Evolutionary conservation across 2,888 invertebrate genomes (phyloP), one percentile per base, ranked within the genome.

Genomic region (Zaprionus bogoriensis): DNA sequence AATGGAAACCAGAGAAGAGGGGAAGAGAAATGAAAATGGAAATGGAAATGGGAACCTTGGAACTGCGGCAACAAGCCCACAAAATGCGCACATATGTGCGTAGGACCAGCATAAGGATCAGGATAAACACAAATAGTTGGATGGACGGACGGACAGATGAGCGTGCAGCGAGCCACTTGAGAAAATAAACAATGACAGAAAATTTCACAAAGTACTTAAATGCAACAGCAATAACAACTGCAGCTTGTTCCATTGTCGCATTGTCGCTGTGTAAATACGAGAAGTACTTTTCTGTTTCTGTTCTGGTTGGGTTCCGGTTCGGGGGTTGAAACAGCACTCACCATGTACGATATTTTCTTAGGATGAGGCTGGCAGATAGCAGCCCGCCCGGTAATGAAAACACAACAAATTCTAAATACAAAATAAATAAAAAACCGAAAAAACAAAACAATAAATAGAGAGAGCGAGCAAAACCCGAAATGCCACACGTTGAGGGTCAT

Each of bases 101-200:
- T 6, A 7, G 27, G 50, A 57, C 57, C 66, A 36, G 51, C 58
- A 39, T 2, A 48, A 52, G 76, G 76, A 71, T 75, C 72, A 54
- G 72, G 66, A 76, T 61, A 65, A 73, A 73, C 51, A 80, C 46
- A 67, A 79, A 79, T 72, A 76, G 46, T 57, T 58, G 61, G 45
- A 65, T 60, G 66, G 53, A 48, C 51, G 12, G 5, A 6, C 17
- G 12, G 10, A 12, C 4, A 19, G 38, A 7, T 41, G 28, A 42
- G 41, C 30, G 52, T 54, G 32, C 39, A 39, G 48, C 39, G 51
- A 63, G 23, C 64, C 87, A 61, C 77, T 69, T 74, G 65, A 66
- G 61, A 77, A 87, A 80, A 80, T 80, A 87, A 87, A 80, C 85
- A 80, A 81, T 87, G 85, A 87, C 81, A 68, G 67, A 42, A n/a